Percentiles rank a stretch among this genome's conserved stretches.
These are phyloP conservation scores for Poecilia velifera DNA, from an alignment of 2,797 vertebrate species.

Conservation along the genomic window DNA sequence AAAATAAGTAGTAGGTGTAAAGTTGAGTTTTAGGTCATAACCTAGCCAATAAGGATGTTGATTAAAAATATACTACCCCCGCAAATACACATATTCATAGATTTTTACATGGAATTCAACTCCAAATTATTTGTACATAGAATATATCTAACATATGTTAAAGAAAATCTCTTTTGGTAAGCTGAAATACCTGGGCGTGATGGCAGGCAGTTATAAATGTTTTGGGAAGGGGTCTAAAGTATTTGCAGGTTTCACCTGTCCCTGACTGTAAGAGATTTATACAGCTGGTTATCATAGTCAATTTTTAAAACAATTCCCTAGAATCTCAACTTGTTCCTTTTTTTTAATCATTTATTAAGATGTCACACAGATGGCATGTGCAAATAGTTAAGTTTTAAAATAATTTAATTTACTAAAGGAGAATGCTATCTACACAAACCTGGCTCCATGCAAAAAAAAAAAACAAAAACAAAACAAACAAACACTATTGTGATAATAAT, in stretches of 20 bases:
- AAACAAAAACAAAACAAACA: too few relatives aligned
- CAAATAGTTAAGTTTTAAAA: not conserved
- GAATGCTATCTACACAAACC: not conserved
- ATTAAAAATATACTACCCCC: not conserved
- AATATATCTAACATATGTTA: not conserved
- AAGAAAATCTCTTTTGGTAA: not conserved
- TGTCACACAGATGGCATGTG: not conserved
- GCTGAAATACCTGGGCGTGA: not conserved
- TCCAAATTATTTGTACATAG: not conserved
- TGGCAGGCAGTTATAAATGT: too few relatives aligned
- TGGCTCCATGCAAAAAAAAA: not conserved
- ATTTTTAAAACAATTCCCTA: not conserved
- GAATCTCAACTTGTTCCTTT: not conserved
- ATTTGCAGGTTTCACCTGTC: not conserved
- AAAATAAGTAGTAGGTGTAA: not conserved
- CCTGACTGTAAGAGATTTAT: not conserved
- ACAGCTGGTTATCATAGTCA: not conserved
- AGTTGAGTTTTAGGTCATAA: not conserved
- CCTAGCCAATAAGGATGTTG: not conserved
- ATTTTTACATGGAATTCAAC: not conserved
- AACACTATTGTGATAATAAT: too few relatives aligned
- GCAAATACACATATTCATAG: not conserved
- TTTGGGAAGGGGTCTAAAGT: not conserved
- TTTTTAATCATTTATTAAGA: not conserved
- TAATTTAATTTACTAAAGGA: not conserved